Base-by-base conservation (phyloP, 2,113 vertebrate genomes). In the Astur gentilis region DNA sequence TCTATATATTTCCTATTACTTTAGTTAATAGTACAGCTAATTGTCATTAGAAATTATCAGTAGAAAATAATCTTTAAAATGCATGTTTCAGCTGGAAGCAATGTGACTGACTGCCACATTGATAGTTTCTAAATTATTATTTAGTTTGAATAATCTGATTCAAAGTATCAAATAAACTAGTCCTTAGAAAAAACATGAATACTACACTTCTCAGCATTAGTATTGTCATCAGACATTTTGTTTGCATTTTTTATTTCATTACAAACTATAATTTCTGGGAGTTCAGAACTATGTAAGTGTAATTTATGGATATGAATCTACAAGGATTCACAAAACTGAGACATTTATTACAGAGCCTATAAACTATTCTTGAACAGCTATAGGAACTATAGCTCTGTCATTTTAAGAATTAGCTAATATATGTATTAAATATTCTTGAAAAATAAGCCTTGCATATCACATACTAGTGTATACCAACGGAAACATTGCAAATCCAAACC, bases 401-500 rank as follows among this genome's bases (percentile, higher is more conserved):
- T 60, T 82, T 90, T 44, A 52, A 70, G 25, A 45, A 79, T 57
- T 25, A 75, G 17, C 18, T 34, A 69, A 85, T 8, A 54, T 6
- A 64, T 0, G 0, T 7, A 76, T 27, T 52, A 85, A 31, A 44
- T 3, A 65, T 1, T 65, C 23, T 36, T 34, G 7, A 54, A 85
- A 96, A 86, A 2, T 16, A 49, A 31, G 16, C 36, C 32, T 85
- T 83, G 10, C 13, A 3, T 52, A 61, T 40, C 38, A 66, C 31
- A 23, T 8, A 44, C 14, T 66, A 49, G 11, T 13, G 11, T 12
- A 31, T 7, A 52, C 16, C 40, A 79, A 42, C 0, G 3, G 20
- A 81, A 93, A 70, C 32, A 18, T 5, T 87, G 32, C 75, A 88
- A 87, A 95, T 66, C 45, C 42, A 91, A 96, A 69, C 52, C 12